Base-by-base conservation (phyloP, 2,888 invertebrate species). In the Cylindroiulus punctatus region DNA sequence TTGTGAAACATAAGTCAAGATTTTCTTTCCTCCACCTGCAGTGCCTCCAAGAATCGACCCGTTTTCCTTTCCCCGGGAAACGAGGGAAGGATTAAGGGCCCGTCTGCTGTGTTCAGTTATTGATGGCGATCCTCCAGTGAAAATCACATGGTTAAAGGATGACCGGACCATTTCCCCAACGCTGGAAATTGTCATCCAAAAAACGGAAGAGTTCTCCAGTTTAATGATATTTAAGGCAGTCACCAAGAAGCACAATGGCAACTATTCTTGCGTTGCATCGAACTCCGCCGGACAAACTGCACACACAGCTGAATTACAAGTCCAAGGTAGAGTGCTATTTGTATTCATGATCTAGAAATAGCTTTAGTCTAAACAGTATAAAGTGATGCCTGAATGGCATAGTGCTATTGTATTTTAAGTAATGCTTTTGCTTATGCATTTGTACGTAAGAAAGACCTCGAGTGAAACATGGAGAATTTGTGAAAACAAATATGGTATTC, bases 111-210 rank as follows among this genome's bases (percentile, higher is more conserved):
- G 92, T 89, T 91, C 91, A 22, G 91, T 92, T 86, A 91, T 91
- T 88, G 91, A 91, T 87, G 92, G 92, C 8, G 92, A 92, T 89
- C 90, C 91, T 44, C 92, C 92, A 19, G 90, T 92, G 84, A 89
- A 88, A 87, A 90, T 92, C 86, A 89, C 89, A 36, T 92, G 92
- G 92, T 89, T 90, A 86, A 93, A 93, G 90, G 93, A 93, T 89
- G 93, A 92, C 65, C 90, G 91, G 47, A 90, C 91, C 1, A 91
- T 93, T 87, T 89, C 89, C n/a, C 89, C 90, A 84, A 86, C 88
- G 14, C 89, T 90, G 57, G 87, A 84, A 40, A 89, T 90, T 30
- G 87, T 52, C 47, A 89, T 90, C 30, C 90, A 91, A 57, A 89
- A 89, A 22, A 88, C 90, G 84, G 90, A 90, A 88, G 89, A 89